Base-by-base conservation (phyloP, 2,888 invertebrate genomes). In the Limenitis camilla region DNA sequence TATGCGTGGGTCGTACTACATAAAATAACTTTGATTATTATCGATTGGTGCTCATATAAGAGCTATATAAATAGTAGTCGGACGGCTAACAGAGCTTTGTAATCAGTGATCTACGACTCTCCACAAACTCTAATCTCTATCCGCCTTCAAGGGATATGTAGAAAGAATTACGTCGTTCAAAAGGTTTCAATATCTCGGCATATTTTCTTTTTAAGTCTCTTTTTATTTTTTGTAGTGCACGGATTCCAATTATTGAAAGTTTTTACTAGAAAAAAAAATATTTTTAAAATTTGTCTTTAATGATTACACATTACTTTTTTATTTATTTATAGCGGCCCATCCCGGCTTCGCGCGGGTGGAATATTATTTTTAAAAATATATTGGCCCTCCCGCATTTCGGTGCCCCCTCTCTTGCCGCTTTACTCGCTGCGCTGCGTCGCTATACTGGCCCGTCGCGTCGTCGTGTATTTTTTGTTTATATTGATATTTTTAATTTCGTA, bases 1-100 rank as follows among this genome's bases (percentile, higher is more conserved):
- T 47, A 46, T 45, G 33, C 40, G 52, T 59, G 48, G 50, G 38
- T 36, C 40, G 45, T 36, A 28, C 36, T 38, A 52, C 55, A 35
- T 42, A 47, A 39, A 35, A 29, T 42, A 53, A 47, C 51, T 50
- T 35, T 36, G 46, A 40, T 49, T 60, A 72, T 49, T 60, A 72
- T 74, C 67, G 72, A 74, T 71, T 65, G 56, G 44, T 40, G 55
- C 58, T 58, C 59, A 58, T 60, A 66, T 61, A 61, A 62, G 64
- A 66, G 61, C 60, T 61, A 59, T 64, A 67, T 67, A 68, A 72
- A 72, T 69, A 72, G 65, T 63, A 58, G 59, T 57, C 49, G 61
- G 62, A 56, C 43, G 63, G 59, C 62, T 61, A 54, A 62, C 63
- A 64, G 60, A 64, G 61, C 61, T 58, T 59, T 59, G 61, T 61